phyloP scores from a whole-genome alignment of 2,113 vertebrate genomes.

The Cyprinodon brontotheroides region DNA sequence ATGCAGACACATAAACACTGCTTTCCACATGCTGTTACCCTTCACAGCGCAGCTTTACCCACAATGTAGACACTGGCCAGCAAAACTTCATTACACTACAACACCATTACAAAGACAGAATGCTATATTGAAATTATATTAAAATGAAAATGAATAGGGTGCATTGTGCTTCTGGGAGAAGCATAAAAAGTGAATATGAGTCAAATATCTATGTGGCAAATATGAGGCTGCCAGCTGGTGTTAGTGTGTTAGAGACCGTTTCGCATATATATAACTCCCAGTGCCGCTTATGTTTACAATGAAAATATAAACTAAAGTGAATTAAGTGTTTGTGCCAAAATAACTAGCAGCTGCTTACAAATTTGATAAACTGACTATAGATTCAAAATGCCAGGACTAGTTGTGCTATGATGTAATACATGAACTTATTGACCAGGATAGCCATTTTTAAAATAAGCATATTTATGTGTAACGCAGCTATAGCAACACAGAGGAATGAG shows the following conservation, averaged over 20 bases:
- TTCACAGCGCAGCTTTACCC: slow-evolving; percentile 5
- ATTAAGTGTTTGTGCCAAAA: not conserved
- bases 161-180: slow-evolving; percentile 7
- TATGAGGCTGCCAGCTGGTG: slow-evolving; percentile 9
- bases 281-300: not conserved
- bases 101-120: not conserved
- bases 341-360: not conserved
- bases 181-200: slow-evolving; percentile 14
- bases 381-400: not conserved
- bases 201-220: slow-evolving; percentile 9
- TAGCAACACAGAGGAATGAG: not conserved
- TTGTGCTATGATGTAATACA: not conserved
- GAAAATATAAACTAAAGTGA: not conserved
- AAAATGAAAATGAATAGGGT: not conserved
- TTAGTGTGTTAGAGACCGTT: not conserved
- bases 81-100: slow-evolving; percentile 2
- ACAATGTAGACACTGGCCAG: not conserved
- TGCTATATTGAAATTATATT: slow-evolving; percentile 2
- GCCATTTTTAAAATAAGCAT: not conserved
- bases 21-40: slow-evolving; percentile 10
- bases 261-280: not conserved
- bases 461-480: not conserved
- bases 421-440: not conserved
- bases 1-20: slow-evolving; percentile 27
- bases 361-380: not conserved